Evolutionary conservation across 2,113 vertebrate genomes (phyloP), one percentile per base, ranked within the genome.

Genomic region (Oryzias celebensis): DNA sequence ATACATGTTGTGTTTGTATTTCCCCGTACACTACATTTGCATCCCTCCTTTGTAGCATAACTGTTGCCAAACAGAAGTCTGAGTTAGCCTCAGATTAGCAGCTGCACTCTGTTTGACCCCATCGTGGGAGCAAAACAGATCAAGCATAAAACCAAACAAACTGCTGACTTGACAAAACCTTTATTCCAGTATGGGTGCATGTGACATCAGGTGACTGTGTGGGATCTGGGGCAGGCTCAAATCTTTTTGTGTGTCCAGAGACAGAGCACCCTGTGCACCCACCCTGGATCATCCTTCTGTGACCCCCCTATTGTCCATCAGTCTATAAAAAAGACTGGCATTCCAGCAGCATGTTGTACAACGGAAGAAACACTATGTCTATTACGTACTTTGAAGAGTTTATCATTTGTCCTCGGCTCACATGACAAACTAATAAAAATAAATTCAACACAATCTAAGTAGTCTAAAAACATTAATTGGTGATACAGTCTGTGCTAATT

Each of bases 111-210:
- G 61, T 79, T 83, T 74, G 44, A 84, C 59, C 46, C 75, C 49
- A 78, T 83, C 86, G 84, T 88, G 81, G 73, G 60, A 17, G 47
- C 69, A 75, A 76, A 77, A 69, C 71, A 68, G 72, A 72, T 65
- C 75, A 54, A 78, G 47, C 76, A 69, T 71, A 56, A 62, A 68
- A 75, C 80, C 75, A 58, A 63, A 64, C 67, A 85, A 84, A 85
- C 68, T 78, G 91, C 90, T 89, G 91, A 92, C 75, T 83, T 72
- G 80, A 84, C 84, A 44, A 31, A 66, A 78, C 78, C 77, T 91
- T 92, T 91, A 84, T 91, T 83, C 62, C 48, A 26, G 46, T 70
- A 61, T 71, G 65, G 78, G 73, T 76, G 80, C 88, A 79, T 80
- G 82, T 91, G 88, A 81, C 85, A 90, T 90, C 74, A 85, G 72